Percentiles rank a stretch among this genome's conserved stretches.
Conservation (phyloP, 2,113 vertebrate species). For the Apaloderma vittatum region DNA sequence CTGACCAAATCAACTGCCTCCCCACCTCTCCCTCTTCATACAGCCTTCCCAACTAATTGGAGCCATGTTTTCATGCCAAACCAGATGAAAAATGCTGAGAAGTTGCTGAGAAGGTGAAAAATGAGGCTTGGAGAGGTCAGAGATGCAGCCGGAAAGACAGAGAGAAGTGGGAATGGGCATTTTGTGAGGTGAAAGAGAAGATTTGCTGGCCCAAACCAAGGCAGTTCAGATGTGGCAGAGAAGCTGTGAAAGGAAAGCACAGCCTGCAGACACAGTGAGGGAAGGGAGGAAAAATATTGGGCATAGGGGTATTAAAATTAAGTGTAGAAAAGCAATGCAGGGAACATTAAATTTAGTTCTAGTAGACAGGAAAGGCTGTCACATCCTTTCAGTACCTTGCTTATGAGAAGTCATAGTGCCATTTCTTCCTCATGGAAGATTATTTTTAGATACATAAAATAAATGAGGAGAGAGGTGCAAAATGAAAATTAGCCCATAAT, state of each 20-base stretch:
- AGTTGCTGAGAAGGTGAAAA: conserved; percentile 40
- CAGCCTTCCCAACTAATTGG: background rate
- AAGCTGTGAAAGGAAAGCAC: background rate
- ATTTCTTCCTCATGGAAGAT: background rate
- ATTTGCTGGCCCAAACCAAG: background rate
- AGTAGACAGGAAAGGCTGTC: background rate
- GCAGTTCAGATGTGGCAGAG: background rate
- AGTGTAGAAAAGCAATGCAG: background rate
- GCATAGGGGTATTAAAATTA: background rate
- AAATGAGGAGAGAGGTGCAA: background rate
- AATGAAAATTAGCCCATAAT: background rate
- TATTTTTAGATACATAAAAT: background rate
- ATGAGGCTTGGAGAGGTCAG: conserved; percentile 10
- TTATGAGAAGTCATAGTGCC: background rate
- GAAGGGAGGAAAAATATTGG: background rate
- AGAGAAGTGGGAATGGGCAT: background rate
- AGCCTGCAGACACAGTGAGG: background rate
- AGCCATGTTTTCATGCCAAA: conserved; percentile 31
- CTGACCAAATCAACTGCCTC: background rate
- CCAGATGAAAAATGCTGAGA: conserved; percentile 20
- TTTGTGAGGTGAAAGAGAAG: background rate
- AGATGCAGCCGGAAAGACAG: background rate
- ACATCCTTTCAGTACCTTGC: background rate
- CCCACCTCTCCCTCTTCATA: background rate
- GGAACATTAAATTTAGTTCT: background rate